phyloP scores from a whole-genome alignment of 1,140 invertebrate species.

The Oscheius sp. region DNA sequence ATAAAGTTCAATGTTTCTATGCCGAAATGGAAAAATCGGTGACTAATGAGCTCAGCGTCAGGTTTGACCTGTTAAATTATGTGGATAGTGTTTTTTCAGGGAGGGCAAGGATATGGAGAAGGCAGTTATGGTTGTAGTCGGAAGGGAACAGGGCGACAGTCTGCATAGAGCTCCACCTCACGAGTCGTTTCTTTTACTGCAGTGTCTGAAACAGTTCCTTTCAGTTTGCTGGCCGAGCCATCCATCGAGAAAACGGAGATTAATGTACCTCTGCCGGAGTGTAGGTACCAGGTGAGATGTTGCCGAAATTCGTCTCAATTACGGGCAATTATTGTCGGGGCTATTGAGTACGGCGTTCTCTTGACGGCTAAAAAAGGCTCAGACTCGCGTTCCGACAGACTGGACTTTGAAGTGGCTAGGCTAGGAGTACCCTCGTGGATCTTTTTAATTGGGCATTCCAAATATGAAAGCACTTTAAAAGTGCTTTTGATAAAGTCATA shows the following conservation, averaged over 20 bases:
- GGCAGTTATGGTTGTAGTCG: constrained; percentile 41
- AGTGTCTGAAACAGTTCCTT: neutral
- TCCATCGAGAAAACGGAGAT: neutral
- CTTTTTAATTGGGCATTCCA: too few species aligned
- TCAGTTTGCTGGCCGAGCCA: neutral
- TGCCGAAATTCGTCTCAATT: neutral
- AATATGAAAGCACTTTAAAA: too few species aligned
- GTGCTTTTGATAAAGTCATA: too few species aligned
- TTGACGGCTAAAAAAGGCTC: too few species aligned
- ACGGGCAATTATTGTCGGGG: neutral
- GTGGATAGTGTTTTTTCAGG: constrained; percentile 25
- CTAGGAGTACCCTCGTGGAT: too few species aligned
- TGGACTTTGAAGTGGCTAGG: too few species aligned
- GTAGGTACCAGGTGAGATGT: constrained; percentile 17
- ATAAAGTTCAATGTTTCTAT: constrained; percentile 47
- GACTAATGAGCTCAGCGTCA: constrained; percentile 41
- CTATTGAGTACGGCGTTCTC: too few species aligned
- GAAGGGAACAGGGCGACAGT: constrained; percentile 14
- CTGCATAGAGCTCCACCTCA: neutral
- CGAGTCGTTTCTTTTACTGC: neutral
- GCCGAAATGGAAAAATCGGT: constrained; percentile 43
- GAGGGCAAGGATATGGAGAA: constrained; percentile 35
- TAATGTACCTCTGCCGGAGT: constrained; percentile 41
- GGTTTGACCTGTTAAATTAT: constrained; percentile 28
- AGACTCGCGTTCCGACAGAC: too few species aligned